A percentile compares a stretch with the other conserved stretches of the same genome.
Evolutionary conservation across 2,888 invertebrate species (phyloP).

Genomic region (Eupithecia exiguata): DNA sequence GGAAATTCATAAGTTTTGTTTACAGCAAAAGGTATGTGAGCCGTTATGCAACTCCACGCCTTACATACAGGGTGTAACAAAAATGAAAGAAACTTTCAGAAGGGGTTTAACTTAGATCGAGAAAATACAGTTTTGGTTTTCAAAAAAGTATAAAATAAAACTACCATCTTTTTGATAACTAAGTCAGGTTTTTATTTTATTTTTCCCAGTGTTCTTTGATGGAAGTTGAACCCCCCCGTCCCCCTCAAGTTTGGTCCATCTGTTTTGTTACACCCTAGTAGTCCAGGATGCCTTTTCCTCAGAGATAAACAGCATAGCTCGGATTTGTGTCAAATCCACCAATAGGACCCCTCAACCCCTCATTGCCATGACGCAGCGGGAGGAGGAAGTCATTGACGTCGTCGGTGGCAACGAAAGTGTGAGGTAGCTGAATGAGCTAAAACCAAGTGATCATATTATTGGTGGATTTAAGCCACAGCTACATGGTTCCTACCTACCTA

Average conservation of each 20-base stretch:
- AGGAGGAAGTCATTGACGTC: neutral
- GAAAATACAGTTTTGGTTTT: too few species aligned
- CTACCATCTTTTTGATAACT: too few species aligned
- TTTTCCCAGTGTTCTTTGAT: too few species aligned
- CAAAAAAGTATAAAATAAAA: too few species aligned
- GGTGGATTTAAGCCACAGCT: neutral
- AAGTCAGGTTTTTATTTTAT: too few species aligned
- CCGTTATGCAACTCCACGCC: neutral
- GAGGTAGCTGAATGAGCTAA: neutral
- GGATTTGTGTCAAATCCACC: neutral
- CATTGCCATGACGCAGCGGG: neutral
- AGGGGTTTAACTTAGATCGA: too few species aligned
- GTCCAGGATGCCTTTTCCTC: neutral
- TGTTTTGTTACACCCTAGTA: neutral
- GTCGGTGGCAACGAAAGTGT: neutral
- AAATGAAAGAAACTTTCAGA: too few species aligned
- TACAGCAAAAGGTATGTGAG: neutral
- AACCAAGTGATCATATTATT: neutral
- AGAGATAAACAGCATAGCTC: neutral
- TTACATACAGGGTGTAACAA: too few species aligned
- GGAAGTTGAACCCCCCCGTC: too few species aligned
- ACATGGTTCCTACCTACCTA: neutral
- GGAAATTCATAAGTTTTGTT: neutral
- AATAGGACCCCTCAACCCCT: neutral
- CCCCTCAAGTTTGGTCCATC: too few species aligned